A percentile compares a stretch with the other conserved stretches of the same genome.
Evolutionary conservation across 2,113 vertebrate species (phyloP).

Genomic region (Oncorhynchus gorbuscha): DNA sequence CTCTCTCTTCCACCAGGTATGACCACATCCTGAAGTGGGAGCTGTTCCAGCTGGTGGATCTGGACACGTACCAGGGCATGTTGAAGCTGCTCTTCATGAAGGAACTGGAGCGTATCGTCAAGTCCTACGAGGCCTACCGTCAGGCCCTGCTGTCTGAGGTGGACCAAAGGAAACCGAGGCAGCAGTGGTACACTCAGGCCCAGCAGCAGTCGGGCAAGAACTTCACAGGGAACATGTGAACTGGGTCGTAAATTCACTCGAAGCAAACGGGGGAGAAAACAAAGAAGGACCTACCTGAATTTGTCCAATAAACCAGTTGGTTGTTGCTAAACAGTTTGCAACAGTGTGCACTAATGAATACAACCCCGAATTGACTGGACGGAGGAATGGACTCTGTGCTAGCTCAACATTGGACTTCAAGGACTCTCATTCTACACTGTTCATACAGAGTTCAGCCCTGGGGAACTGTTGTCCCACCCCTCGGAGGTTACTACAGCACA

Average conservation of each 20-base stretch:
- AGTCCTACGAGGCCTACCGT: conserved; percentile 93
- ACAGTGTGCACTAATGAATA: neutral
- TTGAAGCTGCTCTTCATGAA: conserved; percentile 99
- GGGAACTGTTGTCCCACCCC: too few relatives aligned
- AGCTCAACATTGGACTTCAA: neutral
- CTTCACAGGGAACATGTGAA: conserved; percentile 79
- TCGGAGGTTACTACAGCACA: neutral
- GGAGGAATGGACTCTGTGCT: too few relatives aligned
- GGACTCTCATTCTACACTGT: neutral
- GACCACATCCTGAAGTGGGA: conserved; percentile 99
- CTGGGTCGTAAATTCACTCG: too few relatives aligned
- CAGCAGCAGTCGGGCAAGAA: conserved; percentile 81
- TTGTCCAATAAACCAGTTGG: too few relatives aligned
- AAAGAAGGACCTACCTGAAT: too few relatives aligned
- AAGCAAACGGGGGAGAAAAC: too few relatives aligned
- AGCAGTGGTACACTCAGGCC: conserved; percentile 89
- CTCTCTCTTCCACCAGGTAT: conserved; percentile 73
- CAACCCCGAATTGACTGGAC: too few relatives aligned
- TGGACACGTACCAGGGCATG: conserved; percentile 99
- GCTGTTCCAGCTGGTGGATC: conserved; percentile 95
- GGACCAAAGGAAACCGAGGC: conserved; percentile 90
- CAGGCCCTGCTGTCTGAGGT: conserved; percentile 90
- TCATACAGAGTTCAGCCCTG: neutral
- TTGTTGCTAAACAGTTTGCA: too few relatives aligned
- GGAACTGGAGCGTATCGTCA: conserved; percentile 96